Evolutionary conservation across 2,113 vertebrate genomes (phyloP).

Genomic region (Caretta caretta): DNA sequence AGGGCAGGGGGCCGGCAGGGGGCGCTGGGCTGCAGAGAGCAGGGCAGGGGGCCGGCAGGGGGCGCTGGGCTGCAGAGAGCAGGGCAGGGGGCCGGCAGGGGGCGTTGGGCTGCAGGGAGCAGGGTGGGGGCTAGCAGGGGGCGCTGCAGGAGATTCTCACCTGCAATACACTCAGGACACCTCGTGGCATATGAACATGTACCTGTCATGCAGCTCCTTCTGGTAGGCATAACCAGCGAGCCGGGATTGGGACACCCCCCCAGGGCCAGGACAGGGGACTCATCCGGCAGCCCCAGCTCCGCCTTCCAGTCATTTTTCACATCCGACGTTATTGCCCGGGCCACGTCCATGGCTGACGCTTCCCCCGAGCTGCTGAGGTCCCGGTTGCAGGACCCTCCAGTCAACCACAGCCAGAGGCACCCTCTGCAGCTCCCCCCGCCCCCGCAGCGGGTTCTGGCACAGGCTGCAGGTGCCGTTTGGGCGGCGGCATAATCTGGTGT

Average conservation of each 20-base stretch:
- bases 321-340: slow-evolving; percentile 25
- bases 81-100: too few species aligned
- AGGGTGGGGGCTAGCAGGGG: too few species aligned
- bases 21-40: too few species aligned
- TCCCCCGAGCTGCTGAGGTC: slow-evolving; percentile 65
- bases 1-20: too few species aligned
- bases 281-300: slow-evolving; percentile 44
- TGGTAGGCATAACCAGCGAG: slow-evolving; percentile 74
- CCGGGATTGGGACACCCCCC: slow-evolving; percentile 81
- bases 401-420: slow-evolving; percentile 80
- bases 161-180: slow-evolving; percentile 84
- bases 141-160: slow-evolving; percentile 53
- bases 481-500: slow-evolving; percentile 36
- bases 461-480: slow-evolving; percentile 78
- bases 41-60: too few species aligned
- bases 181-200: slow-evolving; percentile 80
- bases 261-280: accelerated
- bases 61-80: neutral
- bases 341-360: slow-evolving; percentile 75
- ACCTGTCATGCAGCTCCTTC: slow-evolving; percentile 82
- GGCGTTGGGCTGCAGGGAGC: too few species aligned
- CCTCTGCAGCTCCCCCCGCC: slow-evolving; percentile 68
- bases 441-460: slow-evolving; percentile 77
- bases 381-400: slow-evolving; percentile 82
- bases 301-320: slow-evolving; percentile 82